phyloP scores from a whole-genome alignment of 1,140 invertebrate species.

The Drosophila quadrilineata region DNA sequence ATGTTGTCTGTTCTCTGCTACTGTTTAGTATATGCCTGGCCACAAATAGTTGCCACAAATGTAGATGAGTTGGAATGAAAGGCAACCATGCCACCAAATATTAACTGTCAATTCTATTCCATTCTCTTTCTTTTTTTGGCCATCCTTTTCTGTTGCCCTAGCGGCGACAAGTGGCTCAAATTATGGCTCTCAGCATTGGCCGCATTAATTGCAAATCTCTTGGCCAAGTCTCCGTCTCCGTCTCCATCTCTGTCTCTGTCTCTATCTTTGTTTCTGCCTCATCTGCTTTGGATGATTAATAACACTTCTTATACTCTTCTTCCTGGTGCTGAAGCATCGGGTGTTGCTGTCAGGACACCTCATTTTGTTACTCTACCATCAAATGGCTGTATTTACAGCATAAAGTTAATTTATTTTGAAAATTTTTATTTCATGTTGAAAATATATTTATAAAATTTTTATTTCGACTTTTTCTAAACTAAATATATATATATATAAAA shows the following conservation, averaged over 20 bases:
- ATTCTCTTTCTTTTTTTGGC: neutral
- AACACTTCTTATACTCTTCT: slow-evolving; percentile 26
- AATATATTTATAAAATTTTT: too few species aligned
- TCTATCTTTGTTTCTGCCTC: neutral
- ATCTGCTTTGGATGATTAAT: slow-evolving; percentile 53
- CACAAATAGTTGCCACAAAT: slow-evolving; percentile 42
- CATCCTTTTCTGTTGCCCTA: slow-evolving; percentile 12
- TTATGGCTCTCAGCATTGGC: slow-evolving; percentile 52
- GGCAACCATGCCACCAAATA: neutral
- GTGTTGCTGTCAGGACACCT: slow-evolving; percentile 5
- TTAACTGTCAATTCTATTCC: neutral
- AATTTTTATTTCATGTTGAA: too few species aligned
- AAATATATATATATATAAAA: too few species aligned
- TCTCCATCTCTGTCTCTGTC: slow-evolving; percentile 8
- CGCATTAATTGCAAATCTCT: slow-evolving; percentile 53
- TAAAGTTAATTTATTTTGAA: slow-evolving; percentile 39
- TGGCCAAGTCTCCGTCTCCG: slow-evolving; percentile 41
- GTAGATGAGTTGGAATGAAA: slow-evolving; percentile 20
- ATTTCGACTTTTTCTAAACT: too few species aligned
- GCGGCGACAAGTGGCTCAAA: slow-evolving; percentile 63
- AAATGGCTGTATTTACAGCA: slow-evolving; percentile 1
- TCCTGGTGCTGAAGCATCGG: slow-evolving; percentile 21
- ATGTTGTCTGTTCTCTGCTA: slow-evolving; percentile 36
- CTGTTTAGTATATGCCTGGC: slow-evolving; percentile 46
- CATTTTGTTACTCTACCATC: slow-evolving; percentile 5